Base-by-base conservation (phyloP, 2,888 invertebrate genomes). In the Thereva unica region DNA sequence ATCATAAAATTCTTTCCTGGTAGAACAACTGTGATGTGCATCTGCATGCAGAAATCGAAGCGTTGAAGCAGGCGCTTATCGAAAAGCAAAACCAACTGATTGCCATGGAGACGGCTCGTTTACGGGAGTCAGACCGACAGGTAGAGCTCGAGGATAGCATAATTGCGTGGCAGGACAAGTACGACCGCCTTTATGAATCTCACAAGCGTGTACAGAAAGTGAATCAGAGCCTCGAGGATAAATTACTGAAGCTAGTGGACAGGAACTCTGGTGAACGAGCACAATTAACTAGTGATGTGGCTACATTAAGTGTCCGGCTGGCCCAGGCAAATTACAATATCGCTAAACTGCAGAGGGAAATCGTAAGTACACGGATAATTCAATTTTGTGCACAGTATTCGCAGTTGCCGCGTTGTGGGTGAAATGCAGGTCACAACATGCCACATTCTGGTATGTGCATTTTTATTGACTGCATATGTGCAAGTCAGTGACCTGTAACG, bases 151-250 rank as follows among this genome's bases (percentile, higher is more conserved):
- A 90, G 75, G 94, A 94, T 72, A 93, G 95, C 79, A 82, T 95
- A 65, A 82, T 87, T 61, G 90, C 92, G 73, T 94, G 95, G 90
- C 89, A 93, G 78, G 96, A 96, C 77, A 94, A 96, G 83, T 95
- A 95, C 84, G 92, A 92, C 79, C 88, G 96, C 75, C 85, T 97
- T 73, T 89, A 92, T 82, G 96, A 97, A 77, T 94, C 95, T 65
- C 95, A 97, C 77, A 93, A 93, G 78, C 87, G 94, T 76, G 89
- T 97, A 67, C 96, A 96, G 81, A 93, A 92, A 82, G 89, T 97
- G 49, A 97, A 97, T 82, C 95, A 96, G 84, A 92, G 90, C 73
- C 84, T 97, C 74, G 97, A 97, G 83, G 97, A 97, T 79, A 97
- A 96, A 79, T 82, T 97, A 69, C 83, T 97, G 69, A 92, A 91